phyloP scores from a whole-genome alignment of 2,888 invertebrate species.

The Leptinotarsa tumamoca region DNA sequence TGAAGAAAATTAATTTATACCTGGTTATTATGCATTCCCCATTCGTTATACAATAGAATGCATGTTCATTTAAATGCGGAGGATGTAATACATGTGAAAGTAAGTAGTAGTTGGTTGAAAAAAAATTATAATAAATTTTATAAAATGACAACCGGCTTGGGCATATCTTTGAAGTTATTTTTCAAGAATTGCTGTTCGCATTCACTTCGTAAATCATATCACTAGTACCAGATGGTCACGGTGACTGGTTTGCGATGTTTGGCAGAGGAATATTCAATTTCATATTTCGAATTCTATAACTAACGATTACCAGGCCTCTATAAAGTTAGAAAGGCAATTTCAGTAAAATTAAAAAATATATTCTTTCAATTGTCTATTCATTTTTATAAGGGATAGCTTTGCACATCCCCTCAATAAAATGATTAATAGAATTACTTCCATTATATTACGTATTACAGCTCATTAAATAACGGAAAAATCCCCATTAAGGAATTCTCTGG shows the following conservation, averaged over 20 bases:
- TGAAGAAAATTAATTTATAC: slow-evolving; percentile 39
- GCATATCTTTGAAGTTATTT: slow-evolving; percentile 21
- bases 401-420: too few relatives aligned
- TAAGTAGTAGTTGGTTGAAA: slow-evolving; percentile 30
- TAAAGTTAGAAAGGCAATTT: too few relatives aligned
- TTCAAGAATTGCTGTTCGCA: slow-evolving; percentile 8
- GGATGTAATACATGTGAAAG: slow-evolving; percentile 31
- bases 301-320: too few relatives aligned
- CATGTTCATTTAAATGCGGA: slow-evolving; percentile 34
- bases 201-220: slow-evolving; percentile 2
- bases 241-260: not conserved
- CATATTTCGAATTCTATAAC: not conserved
- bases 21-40: slow-evolving; percentile 33
- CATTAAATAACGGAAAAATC: too few relatives aligned
- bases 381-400: too few relatives aligned
- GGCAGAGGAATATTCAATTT: not conserved
- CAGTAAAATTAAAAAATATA: too few relatives aligned
- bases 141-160: slow-evolving; percentile 24
- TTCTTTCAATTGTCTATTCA: too few relatives aligned
- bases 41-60: slow-evolving; percentile 35
- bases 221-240: not conserved
- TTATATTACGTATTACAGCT: too few relatives aligned
- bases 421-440: too few relatives aligned
- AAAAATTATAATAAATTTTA: slow-evolving; percentile 27
- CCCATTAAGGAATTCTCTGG: too few relatives aligned